Evolutionary conservation across 2,113 vertebrate species (phyloP), one percentile per base, ranked within the genome.

Genomic region (Entosphenus tridentatus): DNA sequence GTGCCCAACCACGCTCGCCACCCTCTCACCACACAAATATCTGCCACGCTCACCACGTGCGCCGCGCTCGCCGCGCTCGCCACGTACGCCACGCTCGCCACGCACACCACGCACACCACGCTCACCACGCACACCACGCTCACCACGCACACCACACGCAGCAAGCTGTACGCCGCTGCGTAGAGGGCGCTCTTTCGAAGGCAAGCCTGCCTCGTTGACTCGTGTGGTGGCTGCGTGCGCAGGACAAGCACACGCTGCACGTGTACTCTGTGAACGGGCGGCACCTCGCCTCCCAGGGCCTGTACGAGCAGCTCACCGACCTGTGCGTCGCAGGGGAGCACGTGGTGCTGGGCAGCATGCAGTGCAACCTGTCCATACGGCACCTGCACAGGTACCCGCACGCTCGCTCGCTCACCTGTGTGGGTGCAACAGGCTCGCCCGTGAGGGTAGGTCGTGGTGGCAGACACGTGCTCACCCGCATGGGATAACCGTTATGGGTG

Each of bases 201-300:
- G 39, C 39, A 39, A 39, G 39, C 39, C 39, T 39, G 39, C 39
- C 39, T 7, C 39, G 39, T 39, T 39, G 39, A 39, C 39, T 39
- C 5, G 39, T 39, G 39, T 5, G 39, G 6, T 39, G 39, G 39
- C 39, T 65, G 58, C 18, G n/a, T 65, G 10, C 70, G 0, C 74
- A 96, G 92, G 86, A 83, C 17, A 83, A 82, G 74, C 82, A 81
- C 14, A 79, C 80, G 5, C 74, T 98, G 75, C 81, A 95, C 74
- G 81, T 91, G 70, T 96, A 91, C 80, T 87, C 92, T 0, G 84
- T 96, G 56, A 98, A 98, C 1, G 80, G 90, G 72, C 79, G 79
- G 68, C 78, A 85, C 72, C 75, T 90, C 75, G 80, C 85, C 2
- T 87, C 87, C 0, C 68, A 78, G 72, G 71, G 78, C 0, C 76